These are phyloP conservation scores for Luidia sarsii DNA, from an alignment of 53 echinoderm and acorn worm genomes.

Conservation along the genomic window DNA sequence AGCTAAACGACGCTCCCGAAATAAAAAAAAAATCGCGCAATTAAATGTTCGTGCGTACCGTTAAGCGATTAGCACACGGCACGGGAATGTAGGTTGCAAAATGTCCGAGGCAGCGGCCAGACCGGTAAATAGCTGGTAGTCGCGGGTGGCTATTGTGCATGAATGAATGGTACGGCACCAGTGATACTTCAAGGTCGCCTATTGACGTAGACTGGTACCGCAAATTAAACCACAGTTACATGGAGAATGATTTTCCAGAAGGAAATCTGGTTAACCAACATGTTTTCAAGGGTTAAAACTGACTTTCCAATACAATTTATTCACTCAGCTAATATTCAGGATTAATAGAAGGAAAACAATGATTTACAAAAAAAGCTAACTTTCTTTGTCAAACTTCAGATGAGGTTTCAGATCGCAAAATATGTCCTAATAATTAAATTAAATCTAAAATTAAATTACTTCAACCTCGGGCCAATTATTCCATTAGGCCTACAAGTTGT, in stretches of 20 bases:
- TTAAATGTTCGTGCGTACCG: too few species aligned
- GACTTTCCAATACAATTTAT: too few species aligned
- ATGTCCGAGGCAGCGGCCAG: constrained; percentile 13
- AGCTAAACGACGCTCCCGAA: too few species aligned
- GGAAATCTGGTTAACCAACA: neutral
- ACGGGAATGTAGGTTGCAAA: too few species aligned
- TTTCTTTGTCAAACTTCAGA: neutral
- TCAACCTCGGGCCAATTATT: too few species aligned
- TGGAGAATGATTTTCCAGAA: neutral
- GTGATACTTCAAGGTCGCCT: constrained; percentile 10
- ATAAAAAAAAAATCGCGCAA: too few species aligned
- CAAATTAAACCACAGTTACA: neutral
- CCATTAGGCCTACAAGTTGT: too few species aligned
- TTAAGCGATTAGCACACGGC: too few species aligned
- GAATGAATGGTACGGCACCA: neutral
- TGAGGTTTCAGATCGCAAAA: neutral
- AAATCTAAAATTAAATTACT: neutral
- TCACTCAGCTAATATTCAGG: too few species aligned
- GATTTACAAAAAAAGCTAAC: neutral
- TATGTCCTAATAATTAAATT: neutral
- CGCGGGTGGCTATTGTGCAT: neutral
- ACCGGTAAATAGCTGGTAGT: neutral
- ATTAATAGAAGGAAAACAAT: neutral
- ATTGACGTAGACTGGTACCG: constrained; percentile 14
- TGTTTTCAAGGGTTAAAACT: too few species aligned